These are phyloP conservation scores for Xenus cinereus DNA, from an alignment of 2,113 vertebrate species.

Conservation along the genomic window DNA sequence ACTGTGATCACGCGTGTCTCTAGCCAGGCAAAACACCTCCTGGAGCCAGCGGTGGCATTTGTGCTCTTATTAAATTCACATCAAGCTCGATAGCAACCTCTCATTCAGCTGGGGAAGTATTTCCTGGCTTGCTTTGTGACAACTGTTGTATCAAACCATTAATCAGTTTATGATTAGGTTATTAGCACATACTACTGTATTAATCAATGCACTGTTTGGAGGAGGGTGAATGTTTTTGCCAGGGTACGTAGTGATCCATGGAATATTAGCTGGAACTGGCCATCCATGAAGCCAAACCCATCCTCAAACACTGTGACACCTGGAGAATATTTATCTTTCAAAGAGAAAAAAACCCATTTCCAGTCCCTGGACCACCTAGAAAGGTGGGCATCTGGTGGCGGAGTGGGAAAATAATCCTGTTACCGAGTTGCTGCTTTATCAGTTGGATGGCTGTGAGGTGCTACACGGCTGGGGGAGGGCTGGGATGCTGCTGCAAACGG, in stretches of 20 bases:
- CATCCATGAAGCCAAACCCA: background rate
- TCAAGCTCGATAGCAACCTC: background rate
- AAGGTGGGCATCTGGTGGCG: background rate
- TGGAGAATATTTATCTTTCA: background rate
- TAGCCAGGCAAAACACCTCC: accelerated
- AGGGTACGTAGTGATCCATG: background rate
- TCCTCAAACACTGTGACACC: background rate
- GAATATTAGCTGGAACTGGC: background rate
- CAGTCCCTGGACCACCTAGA: background rate
- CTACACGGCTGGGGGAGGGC: background rate
- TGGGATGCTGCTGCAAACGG: background rate
- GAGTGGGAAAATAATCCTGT: background rate
- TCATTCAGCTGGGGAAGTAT: background rate
- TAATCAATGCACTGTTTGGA: background rate
- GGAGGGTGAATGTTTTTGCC: background rate
- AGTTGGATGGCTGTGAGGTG: accelerated
- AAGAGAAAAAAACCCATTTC: background rate
- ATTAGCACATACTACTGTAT: background rate
- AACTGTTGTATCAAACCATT: background rate
- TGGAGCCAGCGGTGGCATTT: background rate
- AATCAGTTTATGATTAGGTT: background rate
- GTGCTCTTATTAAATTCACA: background rate
- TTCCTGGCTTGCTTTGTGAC: background rate
- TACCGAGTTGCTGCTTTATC: background rate
- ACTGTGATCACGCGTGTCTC: background rate